These are phyloP conservation scores for Muscicapa adusta DNA, from an alignment of 2,113 vertebrate genomes.

Conservation along the genomic window DNA sequence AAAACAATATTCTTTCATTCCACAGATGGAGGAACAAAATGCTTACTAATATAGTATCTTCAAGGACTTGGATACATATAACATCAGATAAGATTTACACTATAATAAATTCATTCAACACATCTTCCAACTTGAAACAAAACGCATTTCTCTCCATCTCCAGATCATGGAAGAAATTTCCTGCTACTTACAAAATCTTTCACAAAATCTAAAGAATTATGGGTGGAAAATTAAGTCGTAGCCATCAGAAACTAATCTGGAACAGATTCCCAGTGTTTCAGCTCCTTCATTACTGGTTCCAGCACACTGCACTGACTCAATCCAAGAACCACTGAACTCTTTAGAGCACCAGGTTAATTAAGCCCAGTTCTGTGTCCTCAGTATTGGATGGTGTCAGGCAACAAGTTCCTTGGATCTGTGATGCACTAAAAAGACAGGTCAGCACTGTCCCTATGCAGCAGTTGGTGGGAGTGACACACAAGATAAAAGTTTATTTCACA, in stretches of 20 bases:
- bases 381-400: background rate
- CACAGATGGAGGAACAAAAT: background rate
- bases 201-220: background rate
- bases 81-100: background rate
- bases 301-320: background rate
- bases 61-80: background rate
- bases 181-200: background rate
- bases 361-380: background rate
- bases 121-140: background rate
- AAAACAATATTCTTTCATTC: background rate
- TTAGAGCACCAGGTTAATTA: background rate
- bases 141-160: background rate
- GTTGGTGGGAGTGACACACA: background rate
- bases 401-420: background rate
- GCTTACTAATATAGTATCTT: background rate
- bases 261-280: background rate
- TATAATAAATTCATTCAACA: background rate
- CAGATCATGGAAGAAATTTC: background rate
- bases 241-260: background rate
- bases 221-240: background rate
- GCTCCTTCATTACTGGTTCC: background rate
- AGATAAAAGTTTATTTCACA: background rate
- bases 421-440: background rate
- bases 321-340: background rate
- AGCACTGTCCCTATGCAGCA: background rate